Evolutionary conservation across 2,888 invertebrate species (phyloP).

Genomic region (Strigamia crassipes): DNA sequence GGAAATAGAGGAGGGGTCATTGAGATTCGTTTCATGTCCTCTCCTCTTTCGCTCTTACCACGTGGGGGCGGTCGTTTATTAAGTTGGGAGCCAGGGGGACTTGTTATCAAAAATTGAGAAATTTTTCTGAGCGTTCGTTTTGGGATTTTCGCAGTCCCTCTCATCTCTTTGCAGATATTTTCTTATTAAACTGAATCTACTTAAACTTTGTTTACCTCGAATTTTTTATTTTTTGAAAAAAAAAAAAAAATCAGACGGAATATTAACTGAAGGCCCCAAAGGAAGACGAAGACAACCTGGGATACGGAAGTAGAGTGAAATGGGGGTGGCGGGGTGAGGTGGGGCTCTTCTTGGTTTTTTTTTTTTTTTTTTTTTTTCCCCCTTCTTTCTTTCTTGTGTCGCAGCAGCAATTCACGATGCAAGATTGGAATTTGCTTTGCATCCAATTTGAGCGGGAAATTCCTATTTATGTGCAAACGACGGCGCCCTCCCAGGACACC

Average conservation of each 20-base stretch:
- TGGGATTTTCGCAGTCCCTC: constrained; percentile 22
- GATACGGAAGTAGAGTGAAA: not conserved
- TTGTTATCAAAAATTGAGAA: constrained; percentile 46
- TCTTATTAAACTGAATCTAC: constrained; percentile 48
- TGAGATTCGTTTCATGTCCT: constrained; percentile 28
- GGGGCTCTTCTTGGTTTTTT: not conserved
- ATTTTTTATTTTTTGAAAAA: not conserved
- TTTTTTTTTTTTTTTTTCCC: constrained; percentile 41
- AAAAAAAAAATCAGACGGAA: constrained; percentile 44
- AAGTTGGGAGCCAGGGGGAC: constrained; percentile 44
- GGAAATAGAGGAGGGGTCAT: not conserved
- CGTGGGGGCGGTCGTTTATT: constrained; percentile 36
- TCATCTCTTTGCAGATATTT: constrained; percentile 31
- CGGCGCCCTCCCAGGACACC: constrained; percentile 45
- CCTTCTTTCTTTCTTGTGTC: constrained; percentile 35
- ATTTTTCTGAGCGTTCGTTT: constrained; percentile 16
- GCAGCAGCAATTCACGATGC: constrained; percentile 46
- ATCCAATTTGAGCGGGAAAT: constrained; percentile 48
- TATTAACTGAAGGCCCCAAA: constrained; percentile 45
- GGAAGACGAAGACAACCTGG: not conserved
- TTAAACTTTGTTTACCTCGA: constrained; percentile 45
- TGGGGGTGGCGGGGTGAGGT: not conserved
- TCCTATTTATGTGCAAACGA: constrained; percentile 48
- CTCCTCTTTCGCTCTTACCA: constrained; percentile 7
- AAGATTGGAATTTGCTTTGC: constrained; percentile 49